phyloP scores from a whole-genome alignment of 2,888 invertebrate species.

The Ochropleura plecta region DNA sequence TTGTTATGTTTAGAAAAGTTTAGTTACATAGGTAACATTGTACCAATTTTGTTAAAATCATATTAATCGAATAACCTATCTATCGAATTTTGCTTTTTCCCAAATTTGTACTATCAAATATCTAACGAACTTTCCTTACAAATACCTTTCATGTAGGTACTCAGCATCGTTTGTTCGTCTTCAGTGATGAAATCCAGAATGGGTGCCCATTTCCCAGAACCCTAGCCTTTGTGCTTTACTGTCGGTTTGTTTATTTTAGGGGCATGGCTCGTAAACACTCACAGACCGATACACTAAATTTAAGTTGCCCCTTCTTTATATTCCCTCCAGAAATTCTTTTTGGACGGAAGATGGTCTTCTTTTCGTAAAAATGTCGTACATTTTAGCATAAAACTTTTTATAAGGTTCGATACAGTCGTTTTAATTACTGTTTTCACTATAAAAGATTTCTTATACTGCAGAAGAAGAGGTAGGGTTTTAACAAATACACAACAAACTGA shows the following conservation, averaged over 20 bases:
- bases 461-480: constrained; percentile 22
- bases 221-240: constrained; percentile 84
- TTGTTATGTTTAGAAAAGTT: constrained; percentile 49
- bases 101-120: neutral
- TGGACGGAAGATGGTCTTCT: constrained; percentile 36
- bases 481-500: constrained; percentile 24
- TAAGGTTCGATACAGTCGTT: constrained; percentile 9
- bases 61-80: neutral
- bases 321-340: constrained; percentile 79
- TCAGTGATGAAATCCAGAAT: constrained; percentile 81
- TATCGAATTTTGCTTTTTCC: no score
- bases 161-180: constrained; percentile 75
- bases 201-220: constrained; percentile 80
- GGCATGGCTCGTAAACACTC: constrained; percentile 87
- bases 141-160: constrained; percentile 52
- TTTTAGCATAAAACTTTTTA: constrained; percentile 23
- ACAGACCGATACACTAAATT: constrained; percentile 86
- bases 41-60: neutral
- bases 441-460: constrained; percentile 17
- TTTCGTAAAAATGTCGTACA: constrained; percentile 36
- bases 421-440: constrained; percentile 21
- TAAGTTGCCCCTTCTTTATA: constrained; percentile 84
- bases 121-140: constrained; percentile 9
- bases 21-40: neutral
- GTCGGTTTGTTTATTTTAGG: constrained; percentile 87